A percentile compares a stretch with the other conserved stretches of the same genome.
phyloP scores from a whole-genome alignment of 2,888 invertebrate genomes.

The Eupithecia exiguata region DNA sequence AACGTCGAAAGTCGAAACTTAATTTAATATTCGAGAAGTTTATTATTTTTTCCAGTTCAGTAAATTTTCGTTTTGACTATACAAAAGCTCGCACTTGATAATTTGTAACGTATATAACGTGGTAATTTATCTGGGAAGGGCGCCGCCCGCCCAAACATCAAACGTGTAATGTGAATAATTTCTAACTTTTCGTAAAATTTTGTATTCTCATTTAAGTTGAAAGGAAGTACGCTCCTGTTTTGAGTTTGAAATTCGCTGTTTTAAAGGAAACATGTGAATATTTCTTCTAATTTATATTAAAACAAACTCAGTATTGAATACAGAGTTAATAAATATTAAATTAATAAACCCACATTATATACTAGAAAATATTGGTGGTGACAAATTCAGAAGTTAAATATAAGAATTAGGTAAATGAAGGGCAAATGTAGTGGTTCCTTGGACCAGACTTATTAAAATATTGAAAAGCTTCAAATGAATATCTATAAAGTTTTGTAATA shows the following conservation, averaged over 20 bases:
- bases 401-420: no score
- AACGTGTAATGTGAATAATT: slow-evolving; percentile 1
- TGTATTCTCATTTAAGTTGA: slow-evolving; percentile 14
- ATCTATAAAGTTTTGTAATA: no score
- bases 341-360: neutral
- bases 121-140: neutral
- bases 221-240: slow-evolving; percentile 5
- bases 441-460: no score
- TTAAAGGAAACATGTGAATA: neutral
- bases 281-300: neutral
- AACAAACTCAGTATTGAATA: neutral
- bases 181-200: slow-evolving; percentile 9
- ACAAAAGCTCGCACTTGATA: neutral
- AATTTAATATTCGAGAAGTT: neutral
- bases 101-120: slow-evolving; percentile 2
- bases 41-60: neutral
- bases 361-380: no score
- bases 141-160: slow-evolving; percentile 7
- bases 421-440: no score
- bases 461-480: no score
- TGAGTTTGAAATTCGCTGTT: neutral
- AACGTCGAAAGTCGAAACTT: no score
- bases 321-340: neutral
- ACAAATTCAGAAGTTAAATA: no score
- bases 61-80: neutral